Percentiles rank a stretch among this genome's conserved stretches.
These are phyloP conservation scores for Mesorhabditis belari DNA, from an alignment of 2,888 invertebrate genomes.

Conservation along the genomic window DNA sequence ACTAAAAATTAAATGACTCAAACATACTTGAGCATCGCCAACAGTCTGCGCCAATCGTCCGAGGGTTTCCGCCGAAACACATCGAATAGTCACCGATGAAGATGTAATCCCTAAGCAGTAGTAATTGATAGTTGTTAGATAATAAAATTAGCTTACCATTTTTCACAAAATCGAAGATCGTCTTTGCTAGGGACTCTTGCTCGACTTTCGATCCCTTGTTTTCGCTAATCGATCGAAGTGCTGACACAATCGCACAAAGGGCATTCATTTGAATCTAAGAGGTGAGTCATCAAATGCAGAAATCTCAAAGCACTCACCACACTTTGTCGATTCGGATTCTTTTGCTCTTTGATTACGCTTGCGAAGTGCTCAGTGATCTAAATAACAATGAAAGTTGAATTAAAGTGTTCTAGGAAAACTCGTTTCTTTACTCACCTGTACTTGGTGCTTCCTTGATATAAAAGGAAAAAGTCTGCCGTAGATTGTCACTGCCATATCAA, in stretches of 20 bases:
- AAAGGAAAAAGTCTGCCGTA: conserved; percentile 79
- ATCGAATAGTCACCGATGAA: conserved; percentile 59
- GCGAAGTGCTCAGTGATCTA: conserved; percentile 89
- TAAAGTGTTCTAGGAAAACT: too few species aligned
- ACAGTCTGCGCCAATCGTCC: conserved; percentile 86
- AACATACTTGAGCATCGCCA: conserved; percentile 63
- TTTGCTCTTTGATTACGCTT: conserved; percentile 70
- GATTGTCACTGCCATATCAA: conserved; percentile 83
- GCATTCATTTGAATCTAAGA: conserved; percentile 75
- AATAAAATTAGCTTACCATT: conserved; percentile 30
- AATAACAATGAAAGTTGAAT: too few species aligned
- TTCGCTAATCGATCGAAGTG: conserved; percentile 63
- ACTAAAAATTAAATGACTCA: not conserved
- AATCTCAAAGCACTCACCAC: conserved; percentile 11
- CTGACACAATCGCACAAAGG: conserved; percentile 82
- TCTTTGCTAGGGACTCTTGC: conserved; percentile 22
- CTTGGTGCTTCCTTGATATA: conserved; percentile 87
- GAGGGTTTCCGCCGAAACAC: conserved; percentile 87
- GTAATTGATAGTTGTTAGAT: not conserved
- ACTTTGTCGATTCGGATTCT: conserved; percentile 17
- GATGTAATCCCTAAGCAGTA: not conserved
- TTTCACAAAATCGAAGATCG: conserved; percentile 54
- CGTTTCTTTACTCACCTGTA: conserved; percentile 64
- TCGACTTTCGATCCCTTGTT: conserved; percentile 26
- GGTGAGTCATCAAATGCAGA: not conserved